Percentiles rank a stretch among this genome's conserved stretches.
Evolutionary conservation across 2,797 vertebrate genomes (phyloP).

Genomic region (Coreius guichenoti): DNA sequence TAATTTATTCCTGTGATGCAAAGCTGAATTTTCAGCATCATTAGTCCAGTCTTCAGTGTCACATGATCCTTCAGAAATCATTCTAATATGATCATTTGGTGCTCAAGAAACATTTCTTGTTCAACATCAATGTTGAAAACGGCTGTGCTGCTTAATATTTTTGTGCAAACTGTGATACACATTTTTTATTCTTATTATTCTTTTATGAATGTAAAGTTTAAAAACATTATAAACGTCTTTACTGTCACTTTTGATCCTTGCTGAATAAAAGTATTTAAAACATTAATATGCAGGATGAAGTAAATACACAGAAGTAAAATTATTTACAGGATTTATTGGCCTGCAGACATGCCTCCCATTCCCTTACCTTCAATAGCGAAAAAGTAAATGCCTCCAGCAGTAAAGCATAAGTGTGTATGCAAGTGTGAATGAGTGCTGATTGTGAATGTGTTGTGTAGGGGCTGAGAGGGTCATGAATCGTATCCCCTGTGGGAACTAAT

Average conservation of each 20-base stretch:
- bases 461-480: slow-evolving; percentile 1
- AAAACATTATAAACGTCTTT: too few species aligned
- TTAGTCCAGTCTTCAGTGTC: too few species aligned
- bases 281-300: neutral
- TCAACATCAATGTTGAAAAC: too few species aligned
- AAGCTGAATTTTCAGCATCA: neutral
- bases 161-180: too few species aligned
- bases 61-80: too few species aligned
- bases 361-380: neutral
- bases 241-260: too few species aligned
- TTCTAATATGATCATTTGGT: too few species aligned
- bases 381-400: neutral
- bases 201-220: too few species aligned
- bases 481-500: slow-evolving; percentile 46
- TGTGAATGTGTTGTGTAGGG: neutral
- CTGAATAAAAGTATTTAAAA: too few species aligned
- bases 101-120: too few species aligned
- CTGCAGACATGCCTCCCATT: neutral
- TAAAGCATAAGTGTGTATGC: neutral
- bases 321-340: neutral
- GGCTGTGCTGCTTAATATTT: too few species aligned
- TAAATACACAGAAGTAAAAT: neutral
- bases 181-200: too few species aligned
- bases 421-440: slow-evolving; percentile 4
- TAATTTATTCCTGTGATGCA: neutral